Evolutionary conservation across 2,888 invertebrate species (phyloP).

Genomic region (Ornithoptera priamus): DNA sequence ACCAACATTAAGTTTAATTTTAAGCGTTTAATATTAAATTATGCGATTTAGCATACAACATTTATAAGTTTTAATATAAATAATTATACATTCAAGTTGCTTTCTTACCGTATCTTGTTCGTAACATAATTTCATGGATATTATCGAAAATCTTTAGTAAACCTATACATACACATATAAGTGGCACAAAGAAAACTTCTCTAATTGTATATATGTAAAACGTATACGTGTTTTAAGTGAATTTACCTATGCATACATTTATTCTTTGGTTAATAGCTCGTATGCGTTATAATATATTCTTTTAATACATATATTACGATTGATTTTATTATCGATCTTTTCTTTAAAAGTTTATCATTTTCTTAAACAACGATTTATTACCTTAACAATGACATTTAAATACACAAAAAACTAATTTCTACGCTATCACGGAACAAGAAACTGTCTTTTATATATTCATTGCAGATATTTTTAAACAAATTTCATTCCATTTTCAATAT

Average conservation of each 20-base stretch:
- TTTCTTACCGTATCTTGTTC: not conserved
- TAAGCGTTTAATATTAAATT: conserved; percentile 10
- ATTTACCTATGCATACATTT: not conserved
- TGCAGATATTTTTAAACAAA: conserved; percentile 70
- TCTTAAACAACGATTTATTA: conserved; percentile 5
- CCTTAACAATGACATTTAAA: conserved; percentile 12
- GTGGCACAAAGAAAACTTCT: not conserved
- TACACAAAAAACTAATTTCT: conserved; percentile 34
- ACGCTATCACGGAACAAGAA: conserved; percentile 53
- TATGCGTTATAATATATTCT: not conserved
- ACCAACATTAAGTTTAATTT: not conserved
- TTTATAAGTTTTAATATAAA: conserved; percentile 14
- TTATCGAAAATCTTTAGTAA: too few species aligned
- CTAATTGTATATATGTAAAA: conserved; percentile 3
- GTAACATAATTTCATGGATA: too few species aligned
- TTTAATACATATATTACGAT: not conserved
- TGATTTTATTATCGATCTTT: not conserved
- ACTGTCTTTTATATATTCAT: conserved; percentile 55
- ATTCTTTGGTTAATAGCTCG: not conserved
- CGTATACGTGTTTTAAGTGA: conserved; percentile 15
- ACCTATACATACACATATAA: too few species aligned
- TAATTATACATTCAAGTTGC: not conserved
- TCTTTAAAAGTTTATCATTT: not conserved
- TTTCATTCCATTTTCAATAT: conserved; percentile 49
- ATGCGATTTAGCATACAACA: conserved; percentile 21